Evolutionary conservation across 2,797 vertebrate genomes (phyloP).

Genomic region (Gymnopithys bicolor): DNA sequence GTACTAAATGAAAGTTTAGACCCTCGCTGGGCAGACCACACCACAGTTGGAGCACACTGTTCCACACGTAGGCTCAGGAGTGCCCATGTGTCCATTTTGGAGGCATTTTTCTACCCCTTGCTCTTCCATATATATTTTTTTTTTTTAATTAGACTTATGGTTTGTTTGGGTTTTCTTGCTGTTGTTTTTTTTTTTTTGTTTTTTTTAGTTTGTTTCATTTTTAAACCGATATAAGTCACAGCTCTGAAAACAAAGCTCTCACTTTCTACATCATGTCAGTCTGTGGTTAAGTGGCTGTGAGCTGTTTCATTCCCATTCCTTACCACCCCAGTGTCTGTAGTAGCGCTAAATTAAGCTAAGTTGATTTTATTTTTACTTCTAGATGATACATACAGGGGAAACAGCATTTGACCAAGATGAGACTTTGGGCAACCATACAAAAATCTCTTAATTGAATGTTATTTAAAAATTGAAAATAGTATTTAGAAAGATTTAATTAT

Average conservation of each 20-base stretch:
- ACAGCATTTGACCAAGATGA: background rate
- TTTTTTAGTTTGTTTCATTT: background rate
- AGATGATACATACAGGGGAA: background rate
- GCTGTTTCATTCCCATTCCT: background rate
- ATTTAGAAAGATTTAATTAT: background rate
- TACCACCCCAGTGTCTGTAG: background rate
- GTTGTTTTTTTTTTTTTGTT: too few relatives aligned
- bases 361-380: background rate
- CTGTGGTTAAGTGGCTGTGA: background rate
- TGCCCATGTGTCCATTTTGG: background rate
- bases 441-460: background rate
- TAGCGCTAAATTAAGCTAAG: background rate
- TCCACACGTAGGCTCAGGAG: constrained; percentile 3
- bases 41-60: background rate
- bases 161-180: background rate
- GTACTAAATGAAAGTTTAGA: constrained; percentile 52
- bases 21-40: background rate
- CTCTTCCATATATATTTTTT: background rate
- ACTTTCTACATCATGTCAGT: accelerated
- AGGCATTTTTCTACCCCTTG: background rate
- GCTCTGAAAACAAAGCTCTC: background rate
- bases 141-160: background rate
- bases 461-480: background rate
- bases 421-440: background rate
- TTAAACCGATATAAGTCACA: background rate